A percentile compares a stretch with the other conserved stretches of the same genome.
These are phyloP conservation scores for Glossophaga mutica DNA, from an alignment of 2,797 vertebrate species.

Conservation along the genomic window DNA sequence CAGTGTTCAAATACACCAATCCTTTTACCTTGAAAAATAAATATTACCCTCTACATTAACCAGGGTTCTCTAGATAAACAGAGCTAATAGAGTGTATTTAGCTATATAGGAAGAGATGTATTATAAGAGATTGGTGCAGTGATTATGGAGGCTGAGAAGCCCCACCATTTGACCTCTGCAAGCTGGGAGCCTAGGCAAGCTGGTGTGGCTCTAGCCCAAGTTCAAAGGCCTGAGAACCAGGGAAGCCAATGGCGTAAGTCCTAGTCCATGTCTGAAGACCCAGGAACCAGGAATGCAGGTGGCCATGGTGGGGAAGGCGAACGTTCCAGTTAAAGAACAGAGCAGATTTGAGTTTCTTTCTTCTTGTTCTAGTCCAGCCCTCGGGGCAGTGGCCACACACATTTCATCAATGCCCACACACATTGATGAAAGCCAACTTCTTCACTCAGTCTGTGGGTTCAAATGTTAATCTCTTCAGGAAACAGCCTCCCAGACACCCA, in stretches of 20 bases:
- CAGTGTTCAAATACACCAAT: not conserved
- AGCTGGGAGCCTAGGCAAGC: not conserved
- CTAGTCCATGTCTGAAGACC: not conserved
- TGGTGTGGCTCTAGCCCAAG: not conserved
- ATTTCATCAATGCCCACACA: no score
- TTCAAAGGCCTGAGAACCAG: not conserved
- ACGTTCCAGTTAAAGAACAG: not conserved
- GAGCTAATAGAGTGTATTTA: not conserved
- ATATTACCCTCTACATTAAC: not conserved
- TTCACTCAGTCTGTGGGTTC: not conserved
- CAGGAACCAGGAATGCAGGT: not conserved
- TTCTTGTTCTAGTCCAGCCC: not conserved
- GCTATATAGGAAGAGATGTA: not conserved
- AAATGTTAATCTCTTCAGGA: not conserved
- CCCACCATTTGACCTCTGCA: not conserved
- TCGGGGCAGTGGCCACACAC: not conserved
- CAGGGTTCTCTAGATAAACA: not conserved
- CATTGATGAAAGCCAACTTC: not conserved
- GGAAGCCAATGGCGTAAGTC: not conserved
- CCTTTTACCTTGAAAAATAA: not conserved
- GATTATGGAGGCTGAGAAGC: not conserved
- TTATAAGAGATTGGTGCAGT: not conserved
- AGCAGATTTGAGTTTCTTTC: not conserved
- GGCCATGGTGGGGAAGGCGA: not conserved
- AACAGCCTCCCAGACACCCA: not conserved